Evolutionary conservation across 2,888 invertebrate genomes (phyloP), one percentile per base, ranked within the genome.

Genomic region (Cyclophora albipunctata): DNA sequence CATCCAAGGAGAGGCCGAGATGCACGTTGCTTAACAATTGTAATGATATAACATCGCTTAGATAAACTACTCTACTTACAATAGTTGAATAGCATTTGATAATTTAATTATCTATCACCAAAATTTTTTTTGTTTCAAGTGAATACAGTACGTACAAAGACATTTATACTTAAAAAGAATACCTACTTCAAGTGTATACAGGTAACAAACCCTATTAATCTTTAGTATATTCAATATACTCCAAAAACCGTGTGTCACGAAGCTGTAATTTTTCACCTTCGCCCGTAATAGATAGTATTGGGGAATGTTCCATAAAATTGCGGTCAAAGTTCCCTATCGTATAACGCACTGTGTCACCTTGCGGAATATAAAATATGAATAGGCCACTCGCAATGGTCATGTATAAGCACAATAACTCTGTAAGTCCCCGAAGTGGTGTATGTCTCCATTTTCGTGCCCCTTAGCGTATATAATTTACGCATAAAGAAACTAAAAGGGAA

Each of bases 361-460:
- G 37, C 4, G 66, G 68, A 69, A 69, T 71, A 81, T 83, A 77
- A 84, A 81, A 82, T 81, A 84, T 81, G 78, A 81, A 83, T 75
- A 68, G 71, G 71, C 63, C 67, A 67, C 66, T 66, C 62, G 68
- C 66, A 70, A 67, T 61, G 69, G 68, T 67, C 74, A 73, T 77
- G 72, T 71, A 75, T 57, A 75, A 60, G 70, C 61, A 76, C 77
- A 71, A 81, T 80, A 81, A 78, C 81, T 82, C 75, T 60, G 37
- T 58, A 47, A 54, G 72, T 85, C 87, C 85, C 87, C 58, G 70
- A 73, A 76, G 87, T 75, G 65, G 76, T 69, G 78, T 87, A 78
- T 78, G 82, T 88, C 84, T 85, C 85, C 79, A 87, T 86, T 85
- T 80, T 76, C 76, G 67, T 71, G 73, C 70, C 82, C 81, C 84